Evolutionary conservation across 2,797 vertebrate genomes (phyloP), one percentile per base, ranked within the genome.

Genomic region (Uromys caudimaculatus): DNA sequence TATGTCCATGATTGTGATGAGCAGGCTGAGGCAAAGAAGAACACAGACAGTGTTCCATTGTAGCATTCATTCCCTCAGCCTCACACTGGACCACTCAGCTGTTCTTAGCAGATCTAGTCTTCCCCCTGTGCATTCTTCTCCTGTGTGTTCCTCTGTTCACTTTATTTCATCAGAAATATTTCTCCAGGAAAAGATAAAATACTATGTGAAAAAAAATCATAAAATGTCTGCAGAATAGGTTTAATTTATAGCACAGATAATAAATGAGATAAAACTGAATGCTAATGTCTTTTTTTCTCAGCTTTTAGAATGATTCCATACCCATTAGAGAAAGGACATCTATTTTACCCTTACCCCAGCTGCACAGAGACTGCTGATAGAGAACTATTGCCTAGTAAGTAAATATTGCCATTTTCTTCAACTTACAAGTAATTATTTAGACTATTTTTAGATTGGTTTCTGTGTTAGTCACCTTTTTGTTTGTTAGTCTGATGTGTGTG

Each of bases 251-350:
- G 41, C n/a, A 62, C 77, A 75, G 4, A 92, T 1, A 0, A 71
- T 79, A 92, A 78, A 62, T 97, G n/a, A 96, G 83, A 44, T 78
- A 96, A 87, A 91, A 83, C 95, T 95, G 93, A 88, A 97, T 73
- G 21, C 75, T 75, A 73, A 95, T 90, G 52, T 82, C 14, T 82
- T 89, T 96, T 96, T 94, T 58, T 87, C 90, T 92, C 98, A 99
- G 99, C 99, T 93, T 99, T 99, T 98, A 98, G 99, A 98, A 99
- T 99, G 99, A 99, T 99, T 98, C 99, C 99, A 0, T 99, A 99
- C 97, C 99, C 99, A 0, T 98, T 99, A 97, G 99, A 99, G 98
- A 99, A 99, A 98, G 99, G 99, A 91, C 99, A 99, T 98, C 99
- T 99, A 67, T 99, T 99, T 99, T 99, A 99, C 97, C 99, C 99